Base-by-base conservation (phyloP, 2,797 vertebrate genomes). In the Cichlasoma orientale region DNA sequence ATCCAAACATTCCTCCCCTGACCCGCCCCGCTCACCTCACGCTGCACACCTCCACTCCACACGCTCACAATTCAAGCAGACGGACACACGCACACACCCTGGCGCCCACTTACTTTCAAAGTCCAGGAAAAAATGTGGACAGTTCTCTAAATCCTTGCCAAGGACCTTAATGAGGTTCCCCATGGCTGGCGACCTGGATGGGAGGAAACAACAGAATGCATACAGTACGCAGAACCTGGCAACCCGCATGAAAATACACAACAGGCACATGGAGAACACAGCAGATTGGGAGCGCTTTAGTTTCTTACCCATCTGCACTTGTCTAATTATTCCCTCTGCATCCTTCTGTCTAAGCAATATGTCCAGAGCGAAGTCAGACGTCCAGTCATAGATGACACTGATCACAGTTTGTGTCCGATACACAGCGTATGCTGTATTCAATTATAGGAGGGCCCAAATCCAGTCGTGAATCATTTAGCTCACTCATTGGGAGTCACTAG, bases 51-150 rank as follows among this genome's bases (percentile, higher is more conserved):
- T 88, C 92, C 29, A 85, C 91, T 79, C 80, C 90, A 84, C 87
- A 88, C 84, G 57, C 87, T 75, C 89, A 87, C 93, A 87, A 74
- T 71, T 79, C 87, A 92, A 88, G 95, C 95, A 79, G 56, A 92
- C 88, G 56, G 85, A 84, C 21, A 82, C 87, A 73, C 63, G 58
- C 91, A 92, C 88, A 75, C 89, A 82, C 93, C 91, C 91, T 87
- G 82, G 85, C 61, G 83, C 90, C 92, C 93, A 98, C 97, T 98
- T 98, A 98, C 97, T 98, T 98, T 98, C 97, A 93, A 98, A 98
- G 96, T 98, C 97, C 97, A 98, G 96, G 97, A 98, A 98, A 97
- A 98, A 98, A 97, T 98, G 97, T 93, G 97, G 97, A 97, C 97
- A 98, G 96, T 98, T 98, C 94, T 98, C 97, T 97, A 98, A 97